These are phyloP conservation scores for Hyles vespertilio DNA, from an alignment of 1,140 invertebrate genomes.

Conservation along the genomic window DNA sequence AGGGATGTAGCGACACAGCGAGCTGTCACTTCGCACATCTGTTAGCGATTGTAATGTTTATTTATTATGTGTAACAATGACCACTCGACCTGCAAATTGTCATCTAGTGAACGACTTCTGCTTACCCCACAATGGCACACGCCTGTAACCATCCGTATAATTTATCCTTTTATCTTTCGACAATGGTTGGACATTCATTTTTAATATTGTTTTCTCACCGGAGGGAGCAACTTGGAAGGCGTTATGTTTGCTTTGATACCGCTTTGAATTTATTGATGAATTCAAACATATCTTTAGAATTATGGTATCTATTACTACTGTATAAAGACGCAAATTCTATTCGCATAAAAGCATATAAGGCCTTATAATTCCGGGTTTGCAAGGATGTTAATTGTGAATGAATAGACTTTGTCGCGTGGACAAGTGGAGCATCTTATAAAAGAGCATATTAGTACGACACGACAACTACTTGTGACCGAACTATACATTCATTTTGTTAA, in stretches of 20 bases:
- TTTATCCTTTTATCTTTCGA: constrained; percentile 64
- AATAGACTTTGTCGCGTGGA: constrained; percentile 57
- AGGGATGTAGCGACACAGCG: background rate
- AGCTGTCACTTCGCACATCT: constrained; percentile 45
- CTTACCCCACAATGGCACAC: constrained; percentile 48
- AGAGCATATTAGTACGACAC: constrained; percentile 23
- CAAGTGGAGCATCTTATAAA: constrained; percentile 47
- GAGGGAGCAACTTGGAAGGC: constrained; percentile 46
- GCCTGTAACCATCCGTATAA: constrained; percentile 69
- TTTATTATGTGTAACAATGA: constrained; percentile 65
- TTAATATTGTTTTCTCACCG: constrained; percentile 53
- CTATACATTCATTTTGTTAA: constrained; percentile 24
- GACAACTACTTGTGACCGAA: constrained; percentile 15
- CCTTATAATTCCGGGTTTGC: constrained; percentile 10
- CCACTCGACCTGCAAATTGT: constrained; percentile 65
- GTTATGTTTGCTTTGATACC: constrained; percentile 63
- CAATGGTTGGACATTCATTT: constrained; percentile 65
- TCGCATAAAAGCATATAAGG: background rate
- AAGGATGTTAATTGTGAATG: constrained; percentile 52
- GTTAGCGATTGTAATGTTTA: constrained; percentile 62
- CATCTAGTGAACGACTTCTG: constrained; percentile 51
- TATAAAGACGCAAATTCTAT: background rate
- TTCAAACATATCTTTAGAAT: background rate
- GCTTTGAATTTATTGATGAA: constrained; percentile 27
- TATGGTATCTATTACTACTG: background rate